Evolutionary conservation across 92 coral and sea anemone species (phyloP).

Genomic region (Blastomussa wellsi): DNA sequence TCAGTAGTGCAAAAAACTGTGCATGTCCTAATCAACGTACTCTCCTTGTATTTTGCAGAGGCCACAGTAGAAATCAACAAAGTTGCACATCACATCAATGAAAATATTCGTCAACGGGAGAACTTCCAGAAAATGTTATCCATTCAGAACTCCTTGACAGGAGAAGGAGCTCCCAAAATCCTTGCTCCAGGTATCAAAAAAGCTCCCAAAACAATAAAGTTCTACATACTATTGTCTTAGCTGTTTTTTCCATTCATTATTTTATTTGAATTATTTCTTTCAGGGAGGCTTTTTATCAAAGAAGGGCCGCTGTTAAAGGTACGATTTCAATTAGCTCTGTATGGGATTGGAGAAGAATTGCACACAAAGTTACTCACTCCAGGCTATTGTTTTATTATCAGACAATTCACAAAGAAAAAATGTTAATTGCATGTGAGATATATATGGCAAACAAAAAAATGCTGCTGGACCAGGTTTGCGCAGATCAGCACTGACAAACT

Average conservation of each 20-base stretch:
- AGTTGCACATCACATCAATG: slow-evolving; percentile 95
- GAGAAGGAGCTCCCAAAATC: slow-evolving; percentile 96
- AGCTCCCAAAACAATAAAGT: too few species aligned
- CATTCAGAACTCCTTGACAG: slow-evolving; percentile 89
- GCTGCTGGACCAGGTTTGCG: too few species aligned
- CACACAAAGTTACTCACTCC: too few species aligned
- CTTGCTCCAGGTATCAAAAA: slow-evolving; percentile 85
- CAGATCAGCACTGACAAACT: too few species aligned
- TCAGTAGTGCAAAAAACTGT: too few species aligned
- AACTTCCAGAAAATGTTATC: slow-evolving; percentile 94
- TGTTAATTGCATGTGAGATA: too few species aligned
- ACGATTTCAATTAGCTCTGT: too few species aligned
- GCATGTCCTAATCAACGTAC: background rate
- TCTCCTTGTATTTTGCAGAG: slow-evolving; percentile 45
- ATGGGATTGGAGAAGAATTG: too few species aligned
- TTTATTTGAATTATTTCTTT: background rate
- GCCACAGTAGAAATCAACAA: slow-evolving; percentile 96
- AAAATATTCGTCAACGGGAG: slow-evolving; percentile 92
- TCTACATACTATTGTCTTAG: background rate
- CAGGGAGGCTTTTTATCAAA: slow-evolving; percentile 90
- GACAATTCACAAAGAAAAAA: too few species aligned
- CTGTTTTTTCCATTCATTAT: background rate
- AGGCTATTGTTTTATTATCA: too few species aligned
- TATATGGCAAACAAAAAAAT: too few species aligned
- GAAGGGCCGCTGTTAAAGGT: slow-evolving; percentile 97